These are phyloP conservation scores for Varecia variegata DNA, from an alignment of 2,797 vertebrate genomes.

Conservation along the genomic window DNA sequence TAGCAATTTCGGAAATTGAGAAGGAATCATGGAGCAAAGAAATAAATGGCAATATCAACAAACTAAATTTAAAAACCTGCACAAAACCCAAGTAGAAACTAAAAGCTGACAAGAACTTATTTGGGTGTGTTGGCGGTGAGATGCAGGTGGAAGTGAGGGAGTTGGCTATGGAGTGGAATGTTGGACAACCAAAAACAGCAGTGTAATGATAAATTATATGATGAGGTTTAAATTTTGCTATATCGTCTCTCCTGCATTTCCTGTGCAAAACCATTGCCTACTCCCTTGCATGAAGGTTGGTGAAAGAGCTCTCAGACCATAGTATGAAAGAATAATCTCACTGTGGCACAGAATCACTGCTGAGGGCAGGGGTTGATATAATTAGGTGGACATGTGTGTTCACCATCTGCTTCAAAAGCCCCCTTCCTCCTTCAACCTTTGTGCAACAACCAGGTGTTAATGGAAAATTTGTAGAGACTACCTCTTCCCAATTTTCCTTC, in stretches of 20 bases:
- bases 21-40: background rate
- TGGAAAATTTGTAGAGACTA: background rate
- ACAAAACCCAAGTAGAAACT: background rate
- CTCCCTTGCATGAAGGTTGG: background rate
- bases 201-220: background rate
- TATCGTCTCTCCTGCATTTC: background rate
- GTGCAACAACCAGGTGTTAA: background rate
- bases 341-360: background rate
- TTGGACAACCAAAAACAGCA: background rate
- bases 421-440: background rate
- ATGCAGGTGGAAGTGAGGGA: too few relatives aligned
- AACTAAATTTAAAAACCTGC: background rate
- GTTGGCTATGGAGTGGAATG: background rate
- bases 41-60: background rate
- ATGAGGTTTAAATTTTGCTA: background rate
- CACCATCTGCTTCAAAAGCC: background rate
- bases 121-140: too few relatives aligned
- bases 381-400: background rate
- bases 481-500: background rate
- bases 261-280: background rate
- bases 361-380: background rate
- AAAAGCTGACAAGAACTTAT: background rate
- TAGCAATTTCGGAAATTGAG: background rate
- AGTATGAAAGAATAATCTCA: background rate
- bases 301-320: background rate